Evolutionary conservation across 2,113 vertebrate species (phyloP), one percentile per base, ranked within the genome.

Genomic region (Bambusicola thoracicus): DNA sequence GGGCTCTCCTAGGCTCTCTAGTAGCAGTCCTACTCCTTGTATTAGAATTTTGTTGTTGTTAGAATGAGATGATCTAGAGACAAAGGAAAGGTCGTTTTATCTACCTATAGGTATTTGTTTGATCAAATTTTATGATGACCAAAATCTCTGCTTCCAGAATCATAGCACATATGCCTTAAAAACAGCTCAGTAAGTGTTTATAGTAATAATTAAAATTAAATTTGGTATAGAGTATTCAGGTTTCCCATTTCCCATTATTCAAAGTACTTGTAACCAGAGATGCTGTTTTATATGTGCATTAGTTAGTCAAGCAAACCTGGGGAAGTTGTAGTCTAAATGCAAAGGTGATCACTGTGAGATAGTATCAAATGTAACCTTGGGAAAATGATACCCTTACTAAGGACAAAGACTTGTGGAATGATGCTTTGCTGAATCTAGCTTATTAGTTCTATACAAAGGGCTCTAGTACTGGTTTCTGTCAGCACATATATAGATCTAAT

Each of bases 161-260:
- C 32, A 34, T 32, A 55, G 59, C 65, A 77, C 29, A 84, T 46
- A 5, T 3, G 1, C 48, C 36, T 87, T 77, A 19, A 58, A 82
- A 58, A 17, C 5, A 77, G 24, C 24, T 77, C n/a, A 20, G 19
- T 11, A 34, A 38, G 12, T 14, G 6, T 56, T 69, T 59, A 8
- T 24, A 36, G 16, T 46, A 8, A 17, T 73, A 53, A 6, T 32
- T 0, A 3, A 34, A 92, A 77, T 13, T 63, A 10, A 59, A 27
- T 59, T 58, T 76, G 48, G 34, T 66, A 20, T 25, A 58, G n/a
- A 44, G 21, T 11, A 25, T 40, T 44, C 63, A 34, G 32, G 7
- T 36, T 74, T 34, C 72, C 56, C 0, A 0, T 36, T 74, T 34
- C 72, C 56, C 0, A 0, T 46, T 24, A 38, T 24, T 74, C 46